Conservation (phyloP, 1,140 invertebrate genomes). For the Thaumatotibia leucotreta region DNA sequence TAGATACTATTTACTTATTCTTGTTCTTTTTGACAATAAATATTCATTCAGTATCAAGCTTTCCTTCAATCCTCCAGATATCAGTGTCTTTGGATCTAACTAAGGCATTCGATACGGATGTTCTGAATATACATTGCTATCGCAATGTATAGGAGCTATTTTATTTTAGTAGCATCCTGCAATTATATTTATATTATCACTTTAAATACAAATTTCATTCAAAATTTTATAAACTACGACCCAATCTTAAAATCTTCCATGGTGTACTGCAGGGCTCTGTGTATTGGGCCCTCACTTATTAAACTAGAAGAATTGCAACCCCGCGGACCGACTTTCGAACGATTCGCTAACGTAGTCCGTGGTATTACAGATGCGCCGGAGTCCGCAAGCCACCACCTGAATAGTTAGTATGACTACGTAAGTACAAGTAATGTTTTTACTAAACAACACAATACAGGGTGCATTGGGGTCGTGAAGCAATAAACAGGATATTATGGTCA, state of each 20-base stretch:
- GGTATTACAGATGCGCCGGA: constrained; percentile 4
- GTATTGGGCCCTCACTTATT: background rate
- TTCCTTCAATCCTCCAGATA: background rate
- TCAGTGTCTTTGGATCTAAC: background rate
- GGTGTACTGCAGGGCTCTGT: background rate
- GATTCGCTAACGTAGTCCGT: constrained; percentile 5
- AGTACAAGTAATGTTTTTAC: background rate
- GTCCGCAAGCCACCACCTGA: constrained; percentile 2
- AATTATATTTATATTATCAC: background rate
- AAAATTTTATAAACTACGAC: background rate
- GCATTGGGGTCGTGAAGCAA: too few relatives aligned
- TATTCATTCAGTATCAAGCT: background rate
- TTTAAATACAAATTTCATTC: background rate
- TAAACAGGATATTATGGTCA: too few relatives aligned
- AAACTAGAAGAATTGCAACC: background rate
- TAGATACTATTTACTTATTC: background rate
- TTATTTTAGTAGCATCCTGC: background rate
- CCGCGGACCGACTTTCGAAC: background rate
- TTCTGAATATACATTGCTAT: background rate
- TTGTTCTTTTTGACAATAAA: background rate
- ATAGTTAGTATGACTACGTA: background rate
- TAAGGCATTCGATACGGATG: background rate
- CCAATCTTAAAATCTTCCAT: background rate
- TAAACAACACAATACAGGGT: background rate
- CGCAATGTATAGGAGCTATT: background rate